Percentiles rank a stretch among this genome's conserved stretches.
Conservation (phyloP, 2,113 vertebrate genomes). For the Octodon degus region DNA sequence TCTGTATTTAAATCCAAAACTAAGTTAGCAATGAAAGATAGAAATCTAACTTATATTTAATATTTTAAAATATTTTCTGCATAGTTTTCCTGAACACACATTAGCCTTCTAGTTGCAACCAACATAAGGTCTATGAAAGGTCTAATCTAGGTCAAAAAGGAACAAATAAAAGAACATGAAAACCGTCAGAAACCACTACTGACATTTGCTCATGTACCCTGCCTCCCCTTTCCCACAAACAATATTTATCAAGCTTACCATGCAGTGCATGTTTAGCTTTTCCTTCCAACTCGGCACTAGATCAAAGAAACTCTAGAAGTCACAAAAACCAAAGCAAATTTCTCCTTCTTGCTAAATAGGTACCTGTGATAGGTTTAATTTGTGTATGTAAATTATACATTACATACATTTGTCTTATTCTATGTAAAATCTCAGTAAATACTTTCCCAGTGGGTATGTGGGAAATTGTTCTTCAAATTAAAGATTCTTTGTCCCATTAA, state of each 20-base stretch:
- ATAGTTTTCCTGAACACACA: not conserved
- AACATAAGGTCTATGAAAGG: not conserved
- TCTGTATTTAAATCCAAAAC: constrained; percentile 38
- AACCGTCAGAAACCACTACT: not conserved
- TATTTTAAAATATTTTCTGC: constrained; percentile 49
- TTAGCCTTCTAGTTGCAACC: constrained; percentile 36
- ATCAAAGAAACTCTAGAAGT: constrained; percentile 35
- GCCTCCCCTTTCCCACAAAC: not conserved
- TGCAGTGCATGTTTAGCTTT: constrained; percentile 21
- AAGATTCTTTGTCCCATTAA: constrained; percentile 37
- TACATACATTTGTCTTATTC: constrained; percentile 52
- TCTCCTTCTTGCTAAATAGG: constrained; percentile 24
- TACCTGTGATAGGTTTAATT: not conserved
- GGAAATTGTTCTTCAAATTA: not conserved
- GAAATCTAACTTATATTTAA: constrained; percentile 41
- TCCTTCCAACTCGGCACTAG: constrained; percentile 7
- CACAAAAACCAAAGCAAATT: constrained; percentile 44
- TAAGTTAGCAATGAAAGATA: constrained; percentile 23
- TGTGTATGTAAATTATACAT: constrained; percentile 35
- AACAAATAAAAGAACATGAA: constrained; percentile 19
- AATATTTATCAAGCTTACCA: not conserved
- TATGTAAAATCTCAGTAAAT: constrained; percentile 57
- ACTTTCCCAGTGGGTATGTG: not conserved
- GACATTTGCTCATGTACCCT: not conserved
- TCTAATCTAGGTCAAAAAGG: not conserved